Evolutionary conservation across 64 coral and sea anemone genomes (phyloP), one percentile per base, ranked within the genome.

Genomic region (Trachythela sp.): DNA sequence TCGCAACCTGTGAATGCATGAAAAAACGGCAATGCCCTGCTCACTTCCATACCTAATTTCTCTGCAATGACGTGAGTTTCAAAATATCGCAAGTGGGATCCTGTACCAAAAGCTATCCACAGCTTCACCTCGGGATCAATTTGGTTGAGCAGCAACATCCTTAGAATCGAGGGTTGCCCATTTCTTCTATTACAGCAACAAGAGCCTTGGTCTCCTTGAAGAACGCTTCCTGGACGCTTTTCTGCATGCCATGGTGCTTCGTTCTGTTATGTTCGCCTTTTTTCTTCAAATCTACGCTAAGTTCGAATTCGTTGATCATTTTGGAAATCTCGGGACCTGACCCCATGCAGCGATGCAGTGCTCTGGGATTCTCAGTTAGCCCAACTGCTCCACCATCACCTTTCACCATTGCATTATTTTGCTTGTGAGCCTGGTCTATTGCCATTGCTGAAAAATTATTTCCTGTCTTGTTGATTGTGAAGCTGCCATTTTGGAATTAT

Each of bases 141-240:
- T 11, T 35, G 39, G 13, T 75, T 32, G 14, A 88, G 35, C 22
- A 29, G 35, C 8, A 1, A 15, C 32, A 80, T 4, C 9, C n/a
- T n/a, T n/a, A n/a, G n/a, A n/a, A n/a, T n/a, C n/a, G n/a, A n/a
- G 92, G 88, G 40, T 90, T 93, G 24, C 90, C 84, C 70, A 93
- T 86, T 37, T 87, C 88, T 89, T 86, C 84, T 83, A 93, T 27
- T 70, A 43, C 84, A 50, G 68, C 76, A 43, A 31, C 89, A 24
- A 93, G 88, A 8, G 32, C 86, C 85, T 22, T 39, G 29, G 86
- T 48, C 60, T 85, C 83, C 13, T 91, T 37, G 40, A 93, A 54
- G 48, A 93, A 89, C 22, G 80, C 58, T 43, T 75, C 88, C 71
- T 93, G 92, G 72, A 34, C 39, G 31, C 29, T 76, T 59, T 9